phyloP scores from a whole-genome alignment of 2,797 vertebrate species.

The Artibeus jamaicensis region DNA sequence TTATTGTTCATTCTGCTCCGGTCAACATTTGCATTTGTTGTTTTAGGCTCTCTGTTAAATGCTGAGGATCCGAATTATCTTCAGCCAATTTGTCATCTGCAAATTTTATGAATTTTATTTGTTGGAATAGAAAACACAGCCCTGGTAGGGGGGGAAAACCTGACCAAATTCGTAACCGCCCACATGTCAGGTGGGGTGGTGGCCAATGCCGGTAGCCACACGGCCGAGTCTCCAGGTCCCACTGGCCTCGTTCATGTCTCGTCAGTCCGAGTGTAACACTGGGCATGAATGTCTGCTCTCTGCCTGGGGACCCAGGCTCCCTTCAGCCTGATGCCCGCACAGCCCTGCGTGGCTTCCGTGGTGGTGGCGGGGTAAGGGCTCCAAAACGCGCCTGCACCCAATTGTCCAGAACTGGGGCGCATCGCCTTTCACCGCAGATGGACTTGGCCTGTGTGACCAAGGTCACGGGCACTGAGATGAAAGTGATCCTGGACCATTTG shows the following conservation, averaged over 20 bases:
- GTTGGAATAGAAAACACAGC: not conserved
- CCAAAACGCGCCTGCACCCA: fast-evolving
- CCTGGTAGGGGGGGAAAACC: not conserved
- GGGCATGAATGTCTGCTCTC: not conserved
- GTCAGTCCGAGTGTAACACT: not conserved
- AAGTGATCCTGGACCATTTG: not conserved
- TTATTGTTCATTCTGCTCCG: not conserved
- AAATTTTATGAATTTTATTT: not conserved
- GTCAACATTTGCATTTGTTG: not conserved
- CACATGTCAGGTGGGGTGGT: not conserved
- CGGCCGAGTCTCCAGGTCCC: not conserved
- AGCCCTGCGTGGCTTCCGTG: not conserved
- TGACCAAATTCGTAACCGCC: not conserved
- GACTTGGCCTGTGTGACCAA: not conserved
- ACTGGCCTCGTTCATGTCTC: not conserved
- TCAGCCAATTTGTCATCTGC: not conserved
- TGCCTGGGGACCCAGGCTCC: not conserved
- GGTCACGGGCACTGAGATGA: not conserved
- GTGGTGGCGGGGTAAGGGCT: not conserved
- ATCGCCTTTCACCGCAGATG: not conserved
- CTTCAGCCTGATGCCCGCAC: fast-evolving
- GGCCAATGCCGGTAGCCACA: not conserved
- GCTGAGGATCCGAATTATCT: not conserved
- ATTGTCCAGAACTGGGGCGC: no score
- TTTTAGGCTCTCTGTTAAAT: not conserved